Percentiles rank a stretch among this genome's conserved stretches.
Conservation (phyloP, 2,113 vertebrate genomes). For the Cinclus mexicanus region DNA sequence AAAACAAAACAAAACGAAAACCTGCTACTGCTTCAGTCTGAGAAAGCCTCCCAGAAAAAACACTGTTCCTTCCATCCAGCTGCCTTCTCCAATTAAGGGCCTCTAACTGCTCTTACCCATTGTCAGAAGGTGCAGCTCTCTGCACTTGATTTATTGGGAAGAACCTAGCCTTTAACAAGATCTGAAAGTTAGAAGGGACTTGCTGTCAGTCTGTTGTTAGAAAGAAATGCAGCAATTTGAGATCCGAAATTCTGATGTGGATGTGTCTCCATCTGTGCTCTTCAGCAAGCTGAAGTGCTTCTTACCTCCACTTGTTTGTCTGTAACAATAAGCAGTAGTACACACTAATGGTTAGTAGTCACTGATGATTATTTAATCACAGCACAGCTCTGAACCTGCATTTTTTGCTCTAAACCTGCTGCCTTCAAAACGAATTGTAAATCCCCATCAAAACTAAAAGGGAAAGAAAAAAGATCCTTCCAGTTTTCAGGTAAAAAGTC, state of each 20-base stretch:
- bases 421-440: background rate
- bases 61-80: background rate
- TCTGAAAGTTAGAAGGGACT: background rate
- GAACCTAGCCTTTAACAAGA: background rate
- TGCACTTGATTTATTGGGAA: background rate
- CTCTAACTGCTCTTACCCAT: background rate
- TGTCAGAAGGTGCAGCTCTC: background rate
- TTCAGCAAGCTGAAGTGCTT: background rate
- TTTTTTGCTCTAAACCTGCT: background rate
- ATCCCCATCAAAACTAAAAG: background rate
- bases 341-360: background rate
- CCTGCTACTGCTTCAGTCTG: background rate
- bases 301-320: background rate
- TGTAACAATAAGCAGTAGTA: background rate
- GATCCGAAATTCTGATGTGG: background rate
- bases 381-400: background rate
- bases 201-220: background rate
- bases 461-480: background rate
- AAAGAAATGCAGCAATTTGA: background rate
- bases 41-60: background rate
- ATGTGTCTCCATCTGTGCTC: background rate
- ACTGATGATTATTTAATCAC: background rate
- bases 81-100: background rate
- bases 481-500: background rate
- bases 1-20: background rate